phyloP scores from a whole-genome alignment of 2,797 vertebrate genomes.

The Pseudomugil tenellus region DNA sequence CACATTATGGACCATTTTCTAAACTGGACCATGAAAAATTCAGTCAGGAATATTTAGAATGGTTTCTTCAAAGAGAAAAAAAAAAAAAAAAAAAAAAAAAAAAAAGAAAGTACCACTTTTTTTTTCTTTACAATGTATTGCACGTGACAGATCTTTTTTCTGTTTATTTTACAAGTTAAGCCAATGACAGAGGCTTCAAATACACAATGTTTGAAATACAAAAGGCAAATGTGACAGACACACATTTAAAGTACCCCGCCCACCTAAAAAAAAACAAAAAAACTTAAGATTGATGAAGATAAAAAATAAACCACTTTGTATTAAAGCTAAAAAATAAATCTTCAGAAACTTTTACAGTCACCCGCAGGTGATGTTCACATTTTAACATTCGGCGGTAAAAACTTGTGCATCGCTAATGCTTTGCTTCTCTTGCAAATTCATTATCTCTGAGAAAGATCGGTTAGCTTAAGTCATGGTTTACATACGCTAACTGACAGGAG shows the following conservation, averaged over 20 bases:
- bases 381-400: constrained; percentile 70
- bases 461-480: constrained; percentile 41
- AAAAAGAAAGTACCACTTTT: constrained; percentile 49
- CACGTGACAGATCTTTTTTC: constrained; percentile 76
- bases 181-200: constrained; percentile 71
- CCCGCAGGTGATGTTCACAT: constrained; percentile 65
- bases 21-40: constrained; percentile 56
- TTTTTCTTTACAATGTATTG: constrained; percentile 79
- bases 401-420: constrained; percentile 64
- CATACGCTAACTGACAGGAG: constrained; percentile 45
- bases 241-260: constrained; percentile 31
- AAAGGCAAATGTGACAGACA: constrained; percentile 82
- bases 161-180: constrained; percentile 64
- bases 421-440: constrained; percentile 51
- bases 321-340: constrained; percentile 64
- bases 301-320: constrained; percentile 35
- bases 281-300: constrained; percentile 48
- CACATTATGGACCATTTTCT: constrained; percentile 43
- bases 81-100: too few species aligned
- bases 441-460: constrained; percentile 44
- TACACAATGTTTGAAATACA: constrained; percentile 79
- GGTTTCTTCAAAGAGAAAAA: constrained; percentile 18
- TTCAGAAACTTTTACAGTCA: constrained; percentile 66
- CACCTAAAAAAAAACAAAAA: constrained; percentile 34
- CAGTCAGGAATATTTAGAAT: constrained; percentile 50